These are phyloP conservation scores for Augochlora pura DNA, from an alignment of 1,140 invertebrate species.

Conservation along the genomic window DNA sequence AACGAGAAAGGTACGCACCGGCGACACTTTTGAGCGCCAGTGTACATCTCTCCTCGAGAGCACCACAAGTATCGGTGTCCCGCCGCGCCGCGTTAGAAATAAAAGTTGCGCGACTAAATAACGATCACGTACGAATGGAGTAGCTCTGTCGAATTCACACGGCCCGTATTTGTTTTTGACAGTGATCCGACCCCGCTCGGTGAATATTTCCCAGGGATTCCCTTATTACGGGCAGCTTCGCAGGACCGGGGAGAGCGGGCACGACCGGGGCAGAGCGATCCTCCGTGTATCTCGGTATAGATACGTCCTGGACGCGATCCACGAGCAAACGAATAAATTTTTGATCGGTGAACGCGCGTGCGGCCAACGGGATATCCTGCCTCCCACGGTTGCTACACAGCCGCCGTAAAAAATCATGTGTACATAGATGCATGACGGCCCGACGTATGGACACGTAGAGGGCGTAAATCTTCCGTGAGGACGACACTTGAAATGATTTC, in stretches of 20 bases:
- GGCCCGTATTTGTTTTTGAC: slow-evolving; percentile 54
- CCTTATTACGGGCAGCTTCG: slow-evolving; percentile 45
- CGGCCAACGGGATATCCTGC: not conserved
- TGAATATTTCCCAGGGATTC: slow-evolving; percentile 51
- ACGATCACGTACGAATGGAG: not conserved
- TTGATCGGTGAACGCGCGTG: slow-evolving; percentile 5
- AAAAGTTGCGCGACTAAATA: not conserved
- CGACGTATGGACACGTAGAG: slow-evolving; percentile 21
- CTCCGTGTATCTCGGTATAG: slow-evolving; percentile 37
- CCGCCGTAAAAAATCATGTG: not conserved
- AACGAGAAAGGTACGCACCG: too few relatives aligned
- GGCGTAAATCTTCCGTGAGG: slow-evolving; percentile 22
- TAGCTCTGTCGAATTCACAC: slow-evolving; percentile 43
- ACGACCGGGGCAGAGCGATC: slow-evolving; percentile 36
- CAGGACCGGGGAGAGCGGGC: not conserved
- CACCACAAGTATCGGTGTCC: not conserved
- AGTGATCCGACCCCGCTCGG: slow-evolving; percentile 45
- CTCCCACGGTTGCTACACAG: not conserved
- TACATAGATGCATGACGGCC: not conserved
- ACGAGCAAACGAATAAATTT: slow-evolving; percentile 19
- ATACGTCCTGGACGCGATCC: slow-evolving; percentile 40
- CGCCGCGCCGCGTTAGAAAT: not conserved
- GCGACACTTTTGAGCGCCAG: too few relatives aligned
- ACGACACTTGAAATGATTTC: slow-evolving; percentile 20
- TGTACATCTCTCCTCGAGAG: too few relatives aligned